Base-by-base conservation (phyloP, 2,113 vertebrate species). In the Muscicapa adusta region DNA sequence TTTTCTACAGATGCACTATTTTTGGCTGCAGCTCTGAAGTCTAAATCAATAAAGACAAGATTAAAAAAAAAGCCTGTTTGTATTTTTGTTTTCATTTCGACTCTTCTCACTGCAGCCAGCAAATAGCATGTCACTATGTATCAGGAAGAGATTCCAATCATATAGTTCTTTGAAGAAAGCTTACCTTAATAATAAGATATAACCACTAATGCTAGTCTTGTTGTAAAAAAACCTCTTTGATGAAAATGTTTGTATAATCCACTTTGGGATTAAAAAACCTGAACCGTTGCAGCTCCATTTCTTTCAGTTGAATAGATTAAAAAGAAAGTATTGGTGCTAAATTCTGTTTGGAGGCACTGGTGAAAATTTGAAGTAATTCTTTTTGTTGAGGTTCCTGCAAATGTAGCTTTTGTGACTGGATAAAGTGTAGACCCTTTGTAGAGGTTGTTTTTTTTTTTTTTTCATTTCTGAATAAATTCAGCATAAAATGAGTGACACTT, bases 11-110 rank as follows among this genome's bases (percentile, higher is more conserved):
- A 96, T 96, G 91, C 79, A 57, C 90, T 97, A 93, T 96, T 97
- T 97, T 95, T 94, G 94, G 74, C 92, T 96, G 68, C 91, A 91
- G 85, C 88, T 97, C 83, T 94, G 94, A 97, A 95, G 88, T 83
- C 67, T 95, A 96, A 96, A 97, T 97, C 96, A 97, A 97, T 97
- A 97, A 96, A 97, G 94, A 97, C 86, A 86, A 93, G 80, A 70
- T 89, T 56, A 29, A 65, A 83, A 60, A 85, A 77, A 61, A 54
- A 66, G 2, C 2, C 7, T 84, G 61, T 86, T 96, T 88, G 88
- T 91, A 68, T 96, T 97, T 97, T 97, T 95, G 80, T 94, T 96
- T 95, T 95, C 89, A 47, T 95, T 95, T 94, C 10, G 26, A 85
- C 77, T 92, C 83, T 80, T 75, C 63, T 79, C 70, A 50, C 78